Evolutionary conservation across 2,113 vertebrate genomes (phyloP).

Genomic region (Lutjanus erythropterus): DNA sequence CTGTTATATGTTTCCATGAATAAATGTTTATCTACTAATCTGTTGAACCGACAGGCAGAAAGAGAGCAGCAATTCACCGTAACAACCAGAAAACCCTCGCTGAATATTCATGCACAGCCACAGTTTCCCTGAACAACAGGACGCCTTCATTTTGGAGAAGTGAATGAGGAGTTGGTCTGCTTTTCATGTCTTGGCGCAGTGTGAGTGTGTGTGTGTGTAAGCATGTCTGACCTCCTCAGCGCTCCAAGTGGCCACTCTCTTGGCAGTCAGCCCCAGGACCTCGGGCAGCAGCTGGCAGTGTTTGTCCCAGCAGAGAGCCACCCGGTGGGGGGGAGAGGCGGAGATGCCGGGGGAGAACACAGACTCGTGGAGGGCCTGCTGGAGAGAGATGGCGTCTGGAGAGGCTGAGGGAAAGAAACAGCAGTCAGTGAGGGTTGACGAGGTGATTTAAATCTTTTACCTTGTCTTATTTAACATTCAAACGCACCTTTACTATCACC

Average conservation of each 20-base stretch:
- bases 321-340: constrained; percentile 86
- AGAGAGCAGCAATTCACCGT: not conserved
- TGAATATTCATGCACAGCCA: constrained; percentile 23
- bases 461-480: not conserved
- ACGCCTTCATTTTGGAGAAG: constrained; percentile 30
- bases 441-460: not conserved
- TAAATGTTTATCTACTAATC: not conserved
- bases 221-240: constrained; percentile 89
- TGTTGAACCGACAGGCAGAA: constrained; percentile 11
- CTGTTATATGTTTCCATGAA: not conserved
- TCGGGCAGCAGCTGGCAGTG: constrained; percentile 93
- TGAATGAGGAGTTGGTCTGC: constrained; percentile 38
- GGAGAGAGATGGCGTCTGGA: constrained; percentile 86
- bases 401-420: constrained; percentile 54
- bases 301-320: constrained; percentile 93
- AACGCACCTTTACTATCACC: constrained; percentile 86
- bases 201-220: constrained; percentile 21
- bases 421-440: constrained; percentile 13
- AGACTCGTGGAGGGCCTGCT: constrained; percentile 92
- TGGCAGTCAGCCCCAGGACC: constrained; percentile 90
- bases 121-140: constrained; percentile 27
- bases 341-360: constrained; percentile 91
- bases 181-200: constrained; percentile 34
- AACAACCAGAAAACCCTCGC: not conserved
- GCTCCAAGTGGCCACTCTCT: constrained; percentile 91